Percentiles rank a stretch among this genome's conserved stretches.
Conservation (phyloP, 2,888 invertebrate species). For the Oxystoma pomonae region DNA sequence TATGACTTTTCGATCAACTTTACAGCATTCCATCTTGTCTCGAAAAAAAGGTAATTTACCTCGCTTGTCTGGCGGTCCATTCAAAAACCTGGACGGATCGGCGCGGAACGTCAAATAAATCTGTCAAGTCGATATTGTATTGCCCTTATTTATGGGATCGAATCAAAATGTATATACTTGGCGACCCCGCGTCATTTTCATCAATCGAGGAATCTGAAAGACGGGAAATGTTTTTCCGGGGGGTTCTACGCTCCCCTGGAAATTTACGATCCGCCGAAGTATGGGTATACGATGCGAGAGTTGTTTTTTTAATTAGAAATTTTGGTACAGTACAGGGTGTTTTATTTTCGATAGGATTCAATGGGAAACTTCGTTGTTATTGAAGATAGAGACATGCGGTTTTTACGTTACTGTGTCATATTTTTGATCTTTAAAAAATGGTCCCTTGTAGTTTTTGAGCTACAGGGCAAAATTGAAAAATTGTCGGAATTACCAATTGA, state of each 20-base stretch:
- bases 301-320: too few relatives aligned
- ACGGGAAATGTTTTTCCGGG: neutral
- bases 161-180: conserved; percentile 14
- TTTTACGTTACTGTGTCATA: too few relatives aligned
- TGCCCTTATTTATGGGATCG: conserved; percentile 46
- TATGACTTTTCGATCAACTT: neutral
- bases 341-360: too few relatives aligned
- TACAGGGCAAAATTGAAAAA: too few relatives aligned
- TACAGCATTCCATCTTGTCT: neutral
- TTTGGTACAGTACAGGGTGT: too few relatives aligned
- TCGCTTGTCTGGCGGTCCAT: neutral
- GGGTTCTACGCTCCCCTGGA: neutral
- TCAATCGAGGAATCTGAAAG: neutral
- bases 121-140: conserved; percentile 49
- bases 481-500: too few relatives aligned
- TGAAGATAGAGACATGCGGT: too few relatives aligned
- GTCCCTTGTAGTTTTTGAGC: too few relatives aligned
- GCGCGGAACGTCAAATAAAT: conserved; percentile 38
- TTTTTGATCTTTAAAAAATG: too few relatives aligned
- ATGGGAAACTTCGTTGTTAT: too few relatives aligned
- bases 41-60: neutral
- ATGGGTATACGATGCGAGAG: too few relatives aligned
- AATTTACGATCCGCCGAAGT: too few relatives aligned
- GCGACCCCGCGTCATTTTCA: neutral
- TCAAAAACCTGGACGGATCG: neutral